Percentiles rank a stretch among this genome's conserved stretches.
phyloP scores from a whole-genome alignment of 2,888 invertebrate species.

The Osmoderma eremita region DNA sequence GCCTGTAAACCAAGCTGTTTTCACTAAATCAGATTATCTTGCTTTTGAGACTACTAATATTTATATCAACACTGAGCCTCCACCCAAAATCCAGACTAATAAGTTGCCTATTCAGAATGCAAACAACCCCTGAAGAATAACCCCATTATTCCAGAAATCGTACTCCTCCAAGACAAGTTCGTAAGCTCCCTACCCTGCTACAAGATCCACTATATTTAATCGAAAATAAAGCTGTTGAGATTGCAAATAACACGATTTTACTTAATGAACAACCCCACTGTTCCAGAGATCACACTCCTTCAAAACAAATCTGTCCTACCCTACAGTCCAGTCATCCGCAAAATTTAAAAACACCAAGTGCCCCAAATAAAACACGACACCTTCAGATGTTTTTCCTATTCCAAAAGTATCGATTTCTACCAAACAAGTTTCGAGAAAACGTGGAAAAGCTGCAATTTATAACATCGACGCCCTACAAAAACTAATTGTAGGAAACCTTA shows the following conservation, averaged over 20 bases:
- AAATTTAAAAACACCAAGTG: background rate
- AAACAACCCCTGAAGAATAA: too few relatives aligned
- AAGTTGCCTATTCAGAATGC: too few relatives aligned
- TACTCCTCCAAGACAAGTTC: background rate
- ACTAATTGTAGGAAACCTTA: background rate
- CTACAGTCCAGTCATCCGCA: background rate
- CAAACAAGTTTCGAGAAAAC: background rate
- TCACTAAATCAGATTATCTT: background rate
- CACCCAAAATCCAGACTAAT: too few relatives aligned
- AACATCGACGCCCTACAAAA: background rate
- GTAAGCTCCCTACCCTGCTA: background rate
- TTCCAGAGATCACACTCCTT: background rate
- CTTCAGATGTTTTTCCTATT: conserved; percentile 1
- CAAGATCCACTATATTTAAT: background rate
- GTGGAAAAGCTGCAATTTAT: background rate
- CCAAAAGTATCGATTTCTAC: background rate
- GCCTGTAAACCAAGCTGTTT: conserved; percentile 5
- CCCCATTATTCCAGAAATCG: too few relatives aligned
- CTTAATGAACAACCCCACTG: background rate
- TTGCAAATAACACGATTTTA: background rate
- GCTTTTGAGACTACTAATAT: too few relatives aligned
- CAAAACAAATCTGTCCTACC: conserved; percentile 1
- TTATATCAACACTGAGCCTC: too few relatives aligned
- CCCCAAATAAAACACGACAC: background rate
- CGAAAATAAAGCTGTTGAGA: background rate